A percentile compares a stretch with the other conserved stretches of the same genome.
Conservation (phyloP, 2,888 invertebrate genomes). For the Drosophila kanekoi region DNA sequence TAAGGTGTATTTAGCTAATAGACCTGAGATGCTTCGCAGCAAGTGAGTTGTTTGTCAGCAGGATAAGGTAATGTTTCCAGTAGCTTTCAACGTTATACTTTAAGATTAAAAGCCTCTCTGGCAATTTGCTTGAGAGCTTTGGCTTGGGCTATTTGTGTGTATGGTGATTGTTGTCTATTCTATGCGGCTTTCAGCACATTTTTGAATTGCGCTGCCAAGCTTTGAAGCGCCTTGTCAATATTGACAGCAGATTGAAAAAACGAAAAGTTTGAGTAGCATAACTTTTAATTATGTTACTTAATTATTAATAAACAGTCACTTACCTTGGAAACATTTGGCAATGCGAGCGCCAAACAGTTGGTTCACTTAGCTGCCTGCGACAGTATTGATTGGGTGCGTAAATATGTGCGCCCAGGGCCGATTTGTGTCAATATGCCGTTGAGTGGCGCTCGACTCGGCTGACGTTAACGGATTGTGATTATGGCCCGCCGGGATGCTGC, state of each 20-base stretch:
- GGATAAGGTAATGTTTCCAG: too few species aligned
- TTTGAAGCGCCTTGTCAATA: conserved; percentile 22
- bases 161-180: conserved; percentile 23
- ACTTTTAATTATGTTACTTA: conserved; percentile 50
- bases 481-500: conserved; percentile 24
- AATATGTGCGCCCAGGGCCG: conserved; percentile 51
- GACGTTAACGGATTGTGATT: conserved; percentile 58
- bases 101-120: too few species aligned
- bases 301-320: conserved; percentile 55
- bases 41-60: too few species aligned
- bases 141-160: conserved; percentile 6
- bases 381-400: conserved; percentile 69
- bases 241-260: conserved; percentile 29
- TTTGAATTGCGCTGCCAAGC: not conserved
- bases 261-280: conserved; percentile 15
- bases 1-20: too few species aligned
- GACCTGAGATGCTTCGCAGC: too few species aligned
- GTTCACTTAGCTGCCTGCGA: conserved; percentile 24
- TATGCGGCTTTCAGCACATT: conserved; percentile 10
- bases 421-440: conserved; percentile 52
- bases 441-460: conserved; percentile 35
- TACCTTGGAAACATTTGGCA: conserved; percentile 29
- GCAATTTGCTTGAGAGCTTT: not conserved
- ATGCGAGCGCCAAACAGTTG: conserved; percentile 35
- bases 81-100: too few species aligned